These are phyloP conservation scores for Corythornis cristatus DNA, from an alignment of 2,113 vertebrate genomes.

Conservation along the genomic window DNA sequence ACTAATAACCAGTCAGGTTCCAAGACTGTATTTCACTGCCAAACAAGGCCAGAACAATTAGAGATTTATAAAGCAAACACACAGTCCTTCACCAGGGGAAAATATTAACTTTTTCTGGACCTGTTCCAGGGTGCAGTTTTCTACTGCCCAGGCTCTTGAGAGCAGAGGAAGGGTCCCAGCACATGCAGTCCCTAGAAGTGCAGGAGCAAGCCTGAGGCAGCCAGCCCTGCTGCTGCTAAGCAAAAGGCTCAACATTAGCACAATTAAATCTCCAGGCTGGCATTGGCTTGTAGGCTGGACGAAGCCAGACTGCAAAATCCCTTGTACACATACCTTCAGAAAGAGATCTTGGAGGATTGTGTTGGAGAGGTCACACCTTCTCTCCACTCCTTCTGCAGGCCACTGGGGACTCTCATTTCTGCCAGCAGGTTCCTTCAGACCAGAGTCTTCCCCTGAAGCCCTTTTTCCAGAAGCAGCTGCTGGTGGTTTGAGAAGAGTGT, in stretches of 20 bases:
- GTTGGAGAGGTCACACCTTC: neutral
- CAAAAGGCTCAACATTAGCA: neutral
- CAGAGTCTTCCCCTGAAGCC: neutral
- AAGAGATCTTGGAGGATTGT: rapidly evolving
- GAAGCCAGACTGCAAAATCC: neutral
- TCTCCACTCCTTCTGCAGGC: neutral
- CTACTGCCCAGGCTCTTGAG: rapidly evolving
- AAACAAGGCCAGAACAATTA: neutral
- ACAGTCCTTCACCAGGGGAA: neutral
- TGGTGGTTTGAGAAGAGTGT: neutral
- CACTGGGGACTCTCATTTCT: neutral
- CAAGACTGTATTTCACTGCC: neutral
- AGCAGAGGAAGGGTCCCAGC: neutral
- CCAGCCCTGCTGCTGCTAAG: neutral
- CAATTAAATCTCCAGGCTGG: neutral
- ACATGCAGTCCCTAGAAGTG: rapidly evolving
- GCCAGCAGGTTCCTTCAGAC: neutral
- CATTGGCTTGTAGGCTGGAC: neutral
- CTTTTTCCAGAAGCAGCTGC: neutral
- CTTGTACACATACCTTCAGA: neutral
- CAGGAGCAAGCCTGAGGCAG: neutral
- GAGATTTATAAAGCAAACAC: neutral
- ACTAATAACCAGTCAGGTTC: neutral
- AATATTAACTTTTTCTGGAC: neutral
- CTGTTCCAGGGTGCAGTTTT: neutral